A percentile compares a stretch with the other conserved stretches of the same genome.
These are phyloP conservation scores for Oryzias dopingdopingensis DNA, from an alignment of 2,797 vertebrate genomes.

Conservation along the genomic window DNA sequence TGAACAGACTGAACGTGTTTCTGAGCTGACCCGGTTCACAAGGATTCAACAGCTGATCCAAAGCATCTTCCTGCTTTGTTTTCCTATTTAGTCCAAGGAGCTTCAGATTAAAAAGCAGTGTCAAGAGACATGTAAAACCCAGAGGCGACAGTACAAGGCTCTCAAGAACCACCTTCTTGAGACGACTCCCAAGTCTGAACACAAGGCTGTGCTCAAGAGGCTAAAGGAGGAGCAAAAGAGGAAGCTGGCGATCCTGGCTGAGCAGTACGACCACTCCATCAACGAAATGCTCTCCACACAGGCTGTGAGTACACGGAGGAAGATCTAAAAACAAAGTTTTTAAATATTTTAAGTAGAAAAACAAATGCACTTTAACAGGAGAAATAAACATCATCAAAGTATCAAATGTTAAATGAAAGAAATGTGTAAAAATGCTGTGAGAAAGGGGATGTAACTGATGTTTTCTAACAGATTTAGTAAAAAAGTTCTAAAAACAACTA, in stretches of 20 bases:
- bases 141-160: constrained; percentile 97
- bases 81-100: constrained; percentile 87
- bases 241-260: constrained; percentile 90
- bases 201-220: constrained; percentile 97
- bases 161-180: constrained; percentile 96
- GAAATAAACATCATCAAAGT: no score
- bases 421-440: no score
- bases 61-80: neutral
- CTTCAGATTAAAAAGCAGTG: constrained; percentile 99
- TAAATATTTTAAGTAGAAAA: neutral
- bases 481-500: no score
- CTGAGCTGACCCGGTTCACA: no score
- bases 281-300: constrained; percentile 99
- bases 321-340: neutral
- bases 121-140: constrained; percentile 98
- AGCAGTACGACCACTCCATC: constrained; percentile 98
- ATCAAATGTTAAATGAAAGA: no score
- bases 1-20: constrained; percentile 39
- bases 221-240: constrained; percentile 94
- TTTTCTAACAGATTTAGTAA: no score
- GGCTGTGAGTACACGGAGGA: constrained; percentile 82
- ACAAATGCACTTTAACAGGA: neutral
- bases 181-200: constrained; percentile 94
- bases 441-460: no score
- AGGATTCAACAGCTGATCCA: no score